Evolutionary conservation across 2,797 vertebrate genomes (phyloP).

Genomic region (Oreonectes daqikongensis): DNA sequence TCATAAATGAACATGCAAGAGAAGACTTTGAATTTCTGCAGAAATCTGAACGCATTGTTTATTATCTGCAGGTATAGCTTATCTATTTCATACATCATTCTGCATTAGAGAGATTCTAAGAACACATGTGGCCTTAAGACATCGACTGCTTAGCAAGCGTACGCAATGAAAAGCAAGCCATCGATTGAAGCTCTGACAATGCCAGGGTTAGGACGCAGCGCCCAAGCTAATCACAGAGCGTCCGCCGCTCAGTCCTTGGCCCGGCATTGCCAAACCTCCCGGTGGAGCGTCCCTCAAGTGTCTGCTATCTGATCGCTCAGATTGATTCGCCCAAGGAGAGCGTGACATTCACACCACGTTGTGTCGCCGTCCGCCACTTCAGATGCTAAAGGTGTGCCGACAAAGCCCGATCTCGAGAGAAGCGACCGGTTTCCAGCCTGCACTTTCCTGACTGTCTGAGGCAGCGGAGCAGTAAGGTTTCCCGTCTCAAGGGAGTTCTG

Average conservation of each 20-base stretch:
- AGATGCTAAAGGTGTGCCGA: constrained; percentile 29
- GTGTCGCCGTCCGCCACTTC: constrained; percentile 45
- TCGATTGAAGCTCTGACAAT: constrained; percentile 17
- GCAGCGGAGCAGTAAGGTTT: constrained; percentile 16
- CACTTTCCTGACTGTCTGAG: constrained; percentile 18
- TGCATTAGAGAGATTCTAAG: constrained; percentile 10
- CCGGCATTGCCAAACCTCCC: constrained; percentile 37
- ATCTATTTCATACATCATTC: constrained; percentile 1
- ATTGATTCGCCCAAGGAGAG: constrained; percentile 79
- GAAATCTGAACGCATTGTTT: background rate
- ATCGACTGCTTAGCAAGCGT: background rate
- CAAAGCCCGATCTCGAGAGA: constrained; percentile 49
- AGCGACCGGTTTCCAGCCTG: constrained; percentile 2
- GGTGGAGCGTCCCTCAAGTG: constrained; percentile 70
- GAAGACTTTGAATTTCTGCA: too few relatives aligned
- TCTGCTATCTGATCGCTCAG: constrained; percentile 75
- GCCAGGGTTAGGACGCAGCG: background rate
- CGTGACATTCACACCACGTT: constrained; percentile 72
- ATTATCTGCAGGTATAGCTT: background rate
- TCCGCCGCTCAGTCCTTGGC: constrained; percentile 61
- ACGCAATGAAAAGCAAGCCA: constrained; percentile 23
- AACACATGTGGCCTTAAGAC: background rate
- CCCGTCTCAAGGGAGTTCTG: constrained; percentile 28
- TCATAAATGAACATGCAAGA: too few relatives aligned
- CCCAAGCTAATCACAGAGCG: constrained; percentile 34